Evolutionary conservation across 2,113 vertebrate genomes (phyloP), one percentile per base, ranked within the genome.

Genomic region (Terrapene triunguis): DNA sequence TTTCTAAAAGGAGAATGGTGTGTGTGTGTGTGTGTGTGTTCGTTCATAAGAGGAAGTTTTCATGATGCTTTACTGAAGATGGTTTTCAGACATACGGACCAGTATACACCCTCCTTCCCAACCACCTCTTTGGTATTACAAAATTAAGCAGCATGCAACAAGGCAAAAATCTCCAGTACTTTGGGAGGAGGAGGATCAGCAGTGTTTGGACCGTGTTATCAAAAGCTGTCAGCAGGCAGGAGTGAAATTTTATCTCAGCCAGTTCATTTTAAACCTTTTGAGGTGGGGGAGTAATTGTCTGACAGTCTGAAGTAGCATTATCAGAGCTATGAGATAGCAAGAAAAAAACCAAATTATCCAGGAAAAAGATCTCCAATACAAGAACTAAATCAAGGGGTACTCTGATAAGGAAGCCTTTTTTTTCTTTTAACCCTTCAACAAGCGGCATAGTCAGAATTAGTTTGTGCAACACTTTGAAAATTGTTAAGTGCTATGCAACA

Each of bases 161-260:
- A 29, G 44, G 92, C 38, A 82, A 44, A 16, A 84, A 55, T 42
- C 42, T 76, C 42, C 42, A 25, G 74, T 47, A 16, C 1, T 24
- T 65, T 2, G 3, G 72, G 62, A 16, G 21, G 24, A 69, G 47
- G 69, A 11, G 92, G 12, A 78, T 47, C 44, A 25, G 82, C 83
- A 76, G 83, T 0, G 0, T 8, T 12, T 2, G 47, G 85, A 44
- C 59, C 53, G 53, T 4, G 87, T 96, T 97, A 97, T 97, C 97
- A 59, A 50, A 12, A 90, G 84, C 97, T 97, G 97, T 96, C 97
- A 96, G 90, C 90, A 80, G 84, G 32, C 44, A 89, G 25, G 13
- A 89, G 95, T 92, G 96, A 2, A 32, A 85, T 48, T 4, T 1
- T 83, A 53, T 85, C 94, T 91, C 94, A 76, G 80, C 92, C 96